Conservation (phyloP, 2,113 vertebrate species). For the Microtus oregoni region DNA sequence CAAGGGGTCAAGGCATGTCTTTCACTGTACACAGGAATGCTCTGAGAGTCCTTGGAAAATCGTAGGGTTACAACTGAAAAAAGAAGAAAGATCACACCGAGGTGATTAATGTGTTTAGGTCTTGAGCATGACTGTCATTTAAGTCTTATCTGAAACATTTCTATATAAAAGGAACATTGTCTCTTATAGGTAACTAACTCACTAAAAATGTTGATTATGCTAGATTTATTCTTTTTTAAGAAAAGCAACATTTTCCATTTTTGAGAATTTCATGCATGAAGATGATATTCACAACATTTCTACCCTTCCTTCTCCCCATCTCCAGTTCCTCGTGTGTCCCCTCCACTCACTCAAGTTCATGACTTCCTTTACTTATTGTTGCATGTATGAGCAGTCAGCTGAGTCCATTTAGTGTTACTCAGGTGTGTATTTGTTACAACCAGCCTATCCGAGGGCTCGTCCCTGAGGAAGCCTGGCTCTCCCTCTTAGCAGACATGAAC, state of each 20-base stretch:
- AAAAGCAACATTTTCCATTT: neutral
- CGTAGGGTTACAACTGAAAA: neutral
- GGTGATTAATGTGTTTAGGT: neutral
- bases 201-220: neutral
- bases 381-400: neutral
- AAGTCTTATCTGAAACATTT: neutral
- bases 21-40: neutral
- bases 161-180: neutral
- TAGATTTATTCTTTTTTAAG: neutral
- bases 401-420: neutral
- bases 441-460: neutral
- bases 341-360: neutral
- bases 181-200: neutral
- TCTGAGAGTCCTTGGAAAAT: neutral
- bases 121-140: neutral
- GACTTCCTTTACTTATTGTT: neutral
- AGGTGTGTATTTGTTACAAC: neutral
- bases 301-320: neutral
- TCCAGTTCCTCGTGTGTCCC: neutral
- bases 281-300: neutral
- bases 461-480: neutral
- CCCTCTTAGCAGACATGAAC: neutral
- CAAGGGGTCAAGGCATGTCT: neutral
- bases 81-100: neutral
- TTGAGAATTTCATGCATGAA: neutral